These are phyloP conservation scores for Planococcus citri DNA, from an alignment of 1,140 invertebrate genomes.

Conservation along the genomic window DNA sequence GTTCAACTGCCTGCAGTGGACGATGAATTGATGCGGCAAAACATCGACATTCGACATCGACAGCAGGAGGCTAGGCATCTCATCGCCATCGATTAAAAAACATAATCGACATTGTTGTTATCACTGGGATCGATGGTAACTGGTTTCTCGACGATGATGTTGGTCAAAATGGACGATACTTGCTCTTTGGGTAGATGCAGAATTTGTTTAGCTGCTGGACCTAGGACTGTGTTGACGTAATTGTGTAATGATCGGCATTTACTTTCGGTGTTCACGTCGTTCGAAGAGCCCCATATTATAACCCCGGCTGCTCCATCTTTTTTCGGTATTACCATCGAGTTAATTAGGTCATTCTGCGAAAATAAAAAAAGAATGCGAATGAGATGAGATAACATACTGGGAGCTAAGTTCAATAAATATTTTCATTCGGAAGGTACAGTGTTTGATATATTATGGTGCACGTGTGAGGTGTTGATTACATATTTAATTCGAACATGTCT, in stretches of 20 bases:
- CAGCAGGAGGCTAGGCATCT: neutral
- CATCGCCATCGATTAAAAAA: neutral
- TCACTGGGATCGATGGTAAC: neutral
- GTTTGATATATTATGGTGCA: neutral
- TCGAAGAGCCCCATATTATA: slow-evolving; percentile 60
- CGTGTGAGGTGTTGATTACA: neutral
- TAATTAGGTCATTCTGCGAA: slow-evolving; percentile 45
- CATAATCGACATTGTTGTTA: slow-evolving; percentile 8
- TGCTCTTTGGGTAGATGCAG: neutral
- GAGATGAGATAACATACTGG: neutral
- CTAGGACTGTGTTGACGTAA: slow-evolving; percentile 46
- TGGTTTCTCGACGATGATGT: neutral
- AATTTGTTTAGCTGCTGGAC: slow-evolving; percentile 34
- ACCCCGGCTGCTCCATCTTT: slow-evolving; percentile 44
- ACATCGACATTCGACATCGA: too few relatives aligned
- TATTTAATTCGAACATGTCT: neutral
- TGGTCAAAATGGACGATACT: neutral
- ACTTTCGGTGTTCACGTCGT: slow-evolving; percentile 47
- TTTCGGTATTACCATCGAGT: slow-evolving; percentile 40
- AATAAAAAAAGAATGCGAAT: slow-evolving; percentile 27
- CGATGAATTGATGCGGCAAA: too few relatives aligned
- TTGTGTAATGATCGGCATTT: slow-evolving; percentile 46
- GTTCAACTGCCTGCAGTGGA: too few relatives aligned
- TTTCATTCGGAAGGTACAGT: too few relatives aligned
- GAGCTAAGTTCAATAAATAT: neutral